These are phyloP conservation scores for Menidia beryllina DNA, from an alignment of 2,113 vertebrate genomes.

Conservation along the genomic window DNA sequence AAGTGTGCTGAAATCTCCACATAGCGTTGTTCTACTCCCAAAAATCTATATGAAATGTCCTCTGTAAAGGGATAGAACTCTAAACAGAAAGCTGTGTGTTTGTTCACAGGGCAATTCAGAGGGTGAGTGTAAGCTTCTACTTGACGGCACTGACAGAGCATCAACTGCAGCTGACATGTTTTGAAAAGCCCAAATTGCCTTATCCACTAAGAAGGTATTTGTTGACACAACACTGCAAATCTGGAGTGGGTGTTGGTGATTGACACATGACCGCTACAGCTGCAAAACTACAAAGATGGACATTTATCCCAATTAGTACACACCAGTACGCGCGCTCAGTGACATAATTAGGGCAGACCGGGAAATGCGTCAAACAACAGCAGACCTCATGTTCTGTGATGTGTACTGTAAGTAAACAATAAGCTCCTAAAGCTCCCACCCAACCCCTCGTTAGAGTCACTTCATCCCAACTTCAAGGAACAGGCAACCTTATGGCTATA, in stretches of 20 bases:
- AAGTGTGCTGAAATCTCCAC: slow-evolving; percentile 1
- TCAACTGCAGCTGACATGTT: slow-evolving; percentile 73
- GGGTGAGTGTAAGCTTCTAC: slow-evolving; percentile 56
- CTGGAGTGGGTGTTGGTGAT: slow-evolving; percentile 59
- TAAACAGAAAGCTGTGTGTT: slow-evolving; percentile 47
- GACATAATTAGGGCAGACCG: slow-evolving; percentile 68
- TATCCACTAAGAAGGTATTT: slow-evolving; percentile 74
- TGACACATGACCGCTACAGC: slow-evolving; percentile 65
- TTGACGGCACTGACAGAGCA: slow-evolving; percentile 66
- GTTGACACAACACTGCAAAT: slow-evolving; percentile 73
- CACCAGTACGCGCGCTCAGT: slow-evolving; percentile 33
- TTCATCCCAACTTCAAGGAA: slow-evolving; percentile 68
- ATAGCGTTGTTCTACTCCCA: slow-evolving; percentile 23
- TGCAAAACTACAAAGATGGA: slow-evolving; percentile 61
- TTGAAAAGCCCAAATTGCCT: slow-evolving; percentile 77
- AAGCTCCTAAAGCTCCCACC: slow-evolving; percentile 69
- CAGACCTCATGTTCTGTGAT: slow-evolving; percentile 40
- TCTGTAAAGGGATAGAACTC: slow-evolving; percentile 20
- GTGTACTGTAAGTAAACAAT: slow-evolving; percentile 67
- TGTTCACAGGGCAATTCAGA: slow-evolving; percentile 38
- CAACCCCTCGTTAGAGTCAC: slow-evolving; percentile 63
- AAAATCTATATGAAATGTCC: slow-evolving; percentile 39
- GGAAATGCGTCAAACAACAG: slow-evolving; percentile 54
- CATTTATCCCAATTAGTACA: slow-evolving; percentile 72
- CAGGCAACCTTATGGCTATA: slow-evolving; percentile 46